Base-by-base conservation (phyloP, 2,797 vertebrate genomes). In the Perdix hodgsoniae region DNA sequence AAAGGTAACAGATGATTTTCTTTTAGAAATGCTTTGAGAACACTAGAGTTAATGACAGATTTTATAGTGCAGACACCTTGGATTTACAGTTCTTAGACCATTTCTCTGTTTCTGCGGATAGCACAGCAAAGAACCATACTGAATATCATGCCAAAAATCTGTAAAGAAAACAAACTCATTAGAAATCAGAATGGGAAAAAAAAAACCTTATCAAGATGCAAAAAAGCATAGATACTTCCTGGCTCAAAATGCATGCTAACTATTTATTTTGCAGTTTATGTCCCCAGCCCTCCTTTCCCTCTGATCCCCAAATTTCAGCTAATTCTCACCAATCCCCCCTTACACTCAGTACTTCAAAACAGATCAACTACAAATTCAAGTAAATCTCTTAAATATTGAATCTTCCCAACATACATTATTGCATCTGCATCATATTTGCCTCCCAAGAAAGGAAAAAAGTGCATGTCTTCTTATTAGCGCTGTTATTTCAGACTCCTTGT, bases 61-160 rank as follows among this genome's bases (percentile, higher is more conserved):
- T 97, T 88, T 88, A 88, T 84, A 77, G 91, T 94, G 95, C 69
- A 83, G 74, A 21, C 26, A 47, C 95, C 66, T 94, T 64, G 15
- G 40, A 40, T 54, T 50, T 70, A 39, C n/a, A 76, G 47, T 56
- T 39, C 40, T 97, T 96, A 99, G 97, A 99, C 99, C 97, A 99
- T 98, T 96, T 99, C 99, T 74, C 98, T 98, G 95, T 97, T 99
- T 97, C 98, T 99, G 95, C 98, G 98, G 97, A 99, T 99, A 83
- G 99, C 99, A 26, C 99, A 99, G 97, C 98, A 99, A 71, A 99
- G 97, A 91, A 99, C 96, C 99, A 99, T 99, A 96, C 99, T 99
- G 96, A 99, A 99, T 97, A 99, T 98, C 99, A 99, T 99, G 75
- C 99, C 99, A 15, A 99, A 98, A 80, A 99, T 96, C 99, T 99